A percentile compares a stretch with the other conserved stretches of the same genome.
phyloP scores from a whole-genome alignment of 2,113 vertebrate species.

The Rhinoderma darwinii region DNA sequence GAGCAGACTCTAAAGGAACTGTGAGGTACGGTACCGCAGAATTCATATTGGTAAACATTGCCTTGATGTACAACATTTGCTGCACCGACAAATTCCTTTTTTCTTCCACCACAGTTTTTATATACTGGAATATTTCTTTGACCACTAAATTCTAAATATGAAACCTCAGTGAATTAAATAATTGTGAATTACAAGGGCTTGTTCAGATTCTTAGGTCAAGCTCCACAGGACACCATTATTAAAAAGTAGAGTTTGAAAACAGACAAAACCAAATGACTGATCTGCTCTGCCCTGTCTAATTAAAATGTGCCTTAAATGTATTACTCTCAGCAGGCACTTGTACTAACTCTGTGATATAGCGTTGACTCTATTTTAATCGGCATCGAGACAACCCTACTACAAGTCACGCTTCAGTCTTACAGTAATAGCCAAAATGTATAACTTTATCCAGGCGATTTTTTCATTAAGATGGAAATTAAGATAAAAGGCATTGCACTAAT shows the following conservation, averaged over 20 bases:
- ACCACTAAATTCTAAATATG: not conserved
- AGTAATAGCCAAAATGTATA: not conserved
- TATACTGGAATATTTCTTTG: not conserved
- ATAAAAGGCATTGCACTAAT: not conserved
- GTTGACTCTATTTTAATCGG: not conserved
- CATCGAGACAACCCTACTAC: not conserved
- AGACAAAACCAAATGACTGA: constrained; percentile 23
- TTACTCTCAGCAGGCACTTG: not conserved
- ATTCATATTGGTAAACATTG: not conserved
- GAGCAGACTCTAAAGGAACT: too few relatives aligned
- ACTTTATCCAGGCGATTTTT: not conserved
- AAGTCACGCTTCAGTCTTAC: not conserved
- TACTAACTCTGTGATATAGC: not conserved
- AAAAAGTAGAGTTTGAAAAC: constrained; percentile 19
- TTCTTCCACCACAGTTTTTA: not conserved
- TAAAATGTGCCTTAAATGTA: constrained; percentile 16
- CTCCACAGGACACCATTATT: constrained; percentile 22
- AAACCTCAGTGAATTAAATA: constrained; percentile 4
- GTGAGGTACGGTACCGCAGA: not conserved
- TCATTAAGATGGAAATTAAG: not conserved
- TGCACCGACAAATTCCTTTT: not conserved
- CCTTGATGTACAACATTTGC: not conserved
- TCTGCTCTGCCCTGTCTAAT: not conserved
- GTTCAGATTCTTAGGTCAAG: not conserved
- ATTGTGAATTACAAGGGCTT: not conserved